Evolutionary conservation across 2,113 vertebrate genomes (phyloP), one percentile per base, ranked within the genome.

Genomic region (Cacatua alba): DNA sequence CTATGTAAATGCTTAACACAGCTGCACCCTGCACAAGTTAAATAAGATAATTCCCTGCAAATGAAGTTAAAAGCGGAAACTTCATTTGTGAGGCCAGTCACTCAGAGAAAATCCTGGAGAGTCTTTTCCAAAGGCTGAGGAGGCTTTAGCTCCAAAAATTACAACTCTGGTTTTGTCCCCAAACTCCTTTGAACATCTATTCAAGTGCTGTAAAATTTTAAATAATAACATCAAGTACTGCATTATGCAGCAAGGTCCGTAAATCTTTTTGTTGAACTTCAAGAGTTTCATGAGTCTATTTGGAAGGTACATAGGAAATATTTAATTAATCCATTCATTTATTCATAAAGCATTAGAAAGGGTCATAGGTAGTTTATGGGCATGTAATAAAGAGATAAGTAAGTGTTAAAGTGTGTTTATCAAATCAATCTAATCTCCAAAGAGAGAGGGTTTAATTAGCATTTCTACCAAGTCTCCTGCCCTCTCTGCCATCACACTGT

Each of bases 51-150:
- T 87, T 95, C 91, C 60, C 35, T 62, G 59, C 65, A 94, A 96
- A 94, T 87, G 65, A 96, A 96, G 94, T 65, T 79, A 95, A 92
- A 90, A 85, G 62, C 44, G 28, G 37, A 82, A 70, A 90, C 49
- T 92, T 84, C 85, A 96, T 96, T 89, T 95, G 52, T 82, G 86
- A 86, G 88, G 62, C 89, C 74, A 94, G 62, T 85, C 92, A 94
- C 52, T 94, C 74, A 79, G 49, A 91, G 83, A 96, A 90, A 96
- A 96, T 86, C 81, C 88, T 49, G 21, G 14, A 64, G 13, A 82
- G 52, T 12, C n/a, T 91, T 72, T 94, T 87, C 52, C 70, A 85
- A 76, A 90, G 26, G 33, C 29, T 91, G 62, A 93, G n/a, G 26
- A 79, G 6, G 6, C 59, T 82, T 76, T 76, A 67, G 67, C 67